These are phyloP conservation scores for Neotragus pygmaeus DNA, from an alignment of 2,113 vertebrate genomes.

Conservation along the genomic window DNA sequence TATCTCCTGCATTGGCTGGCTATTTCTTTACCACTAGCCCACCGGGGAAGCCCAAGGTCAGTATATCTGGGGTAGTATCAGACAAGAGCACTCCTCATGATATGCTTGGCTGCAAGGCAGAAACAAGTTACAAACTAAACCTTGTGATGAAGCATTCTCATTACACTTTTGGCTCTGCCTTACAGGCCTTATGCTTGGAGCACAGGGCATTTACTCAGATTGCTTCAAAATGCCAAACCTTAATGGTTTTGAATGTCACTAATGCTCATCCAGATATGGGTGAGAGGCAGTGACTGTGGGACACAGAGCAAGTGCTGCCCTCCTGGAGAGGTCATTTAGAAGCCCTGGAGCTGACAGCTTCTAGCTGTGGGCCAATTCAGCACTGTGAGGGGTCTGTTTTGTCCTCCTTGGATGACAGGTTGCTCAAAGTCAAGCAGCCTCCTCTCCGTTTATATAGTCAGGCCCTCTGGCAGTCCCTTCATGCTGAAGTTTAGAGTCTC, in stretches of 20 bases:
- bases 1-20: background rate
- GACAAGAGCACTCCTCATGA: background rate
- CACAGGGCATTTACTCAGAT: conserved; percentile 27
- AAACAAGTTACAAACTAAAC: background rate
- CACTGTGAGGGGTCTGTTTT: background rate
- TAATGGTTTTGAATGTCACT: conserved; percentile 48
- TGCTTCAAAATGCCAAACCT: conserved; percentile 38
- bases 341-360: background rate
- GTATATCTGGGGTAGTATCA: background rate
- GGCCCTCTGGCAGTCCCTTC: background rate
- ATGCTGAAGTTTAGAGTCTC: background rate
- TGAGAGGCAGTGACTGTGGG: conserved; percentile 39
- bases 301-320: background rate
- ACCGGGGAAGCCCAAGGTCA: background rate
- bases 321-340: conserved; percentile 31
- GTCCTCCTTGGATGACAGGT: background rate
- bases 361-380: background rate
- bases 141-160: background rate
- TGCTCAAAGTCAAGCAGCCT: background rate
- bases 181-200: conserved; percentile 1
- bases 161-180: conserved; percentile 13
- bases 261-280: conserved; percentile 25
- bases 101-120: background rate
- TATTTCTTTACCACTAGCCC: background rate
- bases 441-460: background rate